Evolutionary conservation across 2,888 invertebrate species (phyloP), one percentile per base, ranked within the genome.

Genomic region (Petrophora chlorosata): DNA sequence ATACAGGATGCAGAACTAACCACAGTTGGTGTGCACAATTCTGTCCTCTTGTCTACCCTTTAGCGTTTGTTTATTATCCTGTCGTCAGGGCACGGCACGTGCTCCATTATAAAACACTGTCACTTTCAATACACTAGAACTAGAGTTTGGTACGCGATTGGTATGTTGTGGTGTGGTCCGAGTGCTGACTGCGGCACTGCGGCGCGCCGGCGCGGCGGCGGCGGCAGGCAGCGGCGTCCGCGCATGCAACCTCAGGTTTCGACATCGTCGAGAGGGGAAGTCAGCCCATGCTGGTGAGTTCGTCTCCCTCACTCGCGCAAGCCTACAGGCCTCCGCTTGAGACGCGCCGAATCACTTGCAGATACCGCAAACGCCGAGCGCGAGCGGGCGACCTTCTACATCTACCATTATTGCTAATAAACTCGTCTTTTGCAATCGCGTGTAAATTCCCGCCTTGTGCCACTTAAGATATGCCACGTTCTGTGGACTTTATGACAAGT

Each of bases 381-480:
- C 73, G 75, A 83, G 74, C 77, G 74, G 85, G 56, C 75, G 86
- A 86, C 89, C 89, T 89, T 88, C 85, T 73, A 70, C 70, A 67
- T 72, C 75, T 73, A 82, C 81, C 75, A 79, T 82, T 84, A 84
- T 86, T 85, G 83, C 83, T 85, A 82, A 84, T 83, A 82, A 81
- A 75, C 72, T 70, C 62, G 69, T 69, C 65, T 88, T 85, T 84
- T 81, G 85, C 84, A 88, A 89, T 76, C 70, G 67, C 63, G 63
- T 65, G 63, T 67, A 70, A 73, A 77, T 78, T 76, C 74, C 69
- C 70, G 76, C 75, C 76, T 80, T 78, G 76, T 67, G 71, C 77
- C 64, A 78, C 75, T 76, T 75, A 66, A 68, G 52, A 53, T 56
- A 46, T 53, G 53, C 42, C 51, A 47, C 34, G 52, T 34, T 47